Percentiles rank a stretch among this genome's conserved stretches.
Conservation (phyloP, 2,797 vertebrate genomes). For the Hafferia zeledoni region DNA sequence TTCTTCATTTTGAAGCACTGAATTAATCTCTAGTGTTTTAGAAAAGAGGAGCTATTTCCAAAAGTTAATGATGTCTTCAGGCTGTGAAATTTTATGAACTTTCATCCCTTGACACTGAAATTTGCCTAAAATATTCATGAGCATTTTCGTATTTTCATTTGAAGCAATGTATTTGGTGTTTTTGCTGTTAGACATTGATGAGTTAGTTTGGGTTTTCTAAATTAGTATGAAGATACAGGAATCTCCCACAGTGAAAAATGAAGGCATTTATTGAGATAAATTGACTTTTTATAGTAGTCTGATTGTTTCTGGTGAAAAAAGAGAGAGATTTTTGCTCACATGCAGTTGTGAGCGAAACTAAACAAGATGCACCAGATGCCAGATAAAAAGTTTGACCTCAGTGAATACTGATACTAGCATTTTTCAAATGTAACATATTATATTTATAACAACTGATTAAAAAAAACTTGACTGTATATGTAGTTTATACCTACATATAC, state of each 20-base stretch:
- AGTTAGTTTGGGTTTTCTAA: not conserved
- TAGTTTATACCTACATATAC: not conserved
- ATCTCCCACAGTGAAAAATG: not conserved
- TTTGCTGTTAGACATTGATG: not conserved
- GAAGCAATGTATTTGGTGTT: not conserved
- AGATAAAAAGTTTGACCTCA: not conserved
- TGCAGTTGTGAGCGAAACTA: not conserved
- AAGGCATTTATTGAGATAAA: not conserved
- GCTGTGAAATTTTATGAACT: constrained; percentile 14
- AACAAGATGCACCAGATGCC: not conserved
- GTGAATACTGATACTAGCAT: not conserved
- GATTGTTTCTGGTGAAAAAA: not conserved
- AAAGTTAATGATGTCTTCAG: constrained; percentile 20
- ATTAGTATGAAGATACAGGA: not conserved
- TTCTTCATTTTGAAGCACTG: not conserved
- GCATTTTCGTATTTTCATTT: not conserved
- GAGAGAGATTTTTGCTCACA: not conserved
- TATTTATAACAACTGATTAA: not conserved
- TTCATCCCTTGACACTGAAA: not conserved
- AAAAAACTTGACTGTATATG: not conserved
- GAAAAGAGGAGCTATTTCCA: not conserved
- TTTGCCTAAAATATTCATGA: constrained; percentile 28
- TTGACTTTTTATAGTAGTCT: not conserved
- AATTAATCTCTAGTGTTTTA: not conserved
- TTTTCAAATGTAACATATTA: not conserved